Conservation (phyloP, 2,113 vertebrate species). For the Thunnus thynnus region DNA sequence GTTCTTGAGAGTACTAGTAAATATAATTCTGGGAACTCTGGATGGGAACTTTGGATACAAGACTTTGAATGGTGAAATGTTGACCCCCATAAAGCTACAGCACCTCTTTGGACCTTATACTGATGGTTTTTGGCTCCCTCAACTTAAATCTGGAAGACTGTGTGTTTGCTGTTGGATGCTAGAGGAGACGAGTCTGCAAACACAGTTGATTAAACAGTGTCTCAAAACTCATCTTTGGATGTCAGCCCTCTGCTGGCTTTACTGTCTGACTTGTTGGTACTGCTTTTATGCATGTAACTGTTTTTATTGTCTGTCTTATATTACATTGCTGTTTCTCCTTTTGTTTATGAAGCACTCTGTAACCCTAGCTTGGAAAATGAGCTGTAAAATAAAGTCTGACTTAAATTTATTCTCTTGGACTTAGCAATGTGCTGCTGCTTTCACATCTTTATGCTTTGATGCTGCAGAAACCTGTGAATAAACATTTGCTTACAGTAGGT, state of each 20-base stretch:
- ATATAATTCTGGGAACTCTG: too few relatives aligned
- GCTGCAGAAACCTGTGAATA: constrained; percentile 46
- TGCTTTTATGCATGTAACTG: constrained; percentile 23
- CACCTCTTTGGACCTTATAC: not conserved
- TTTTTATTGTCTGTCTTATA: constrained; percentile 35
- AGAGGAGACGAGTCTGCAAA: not conserved
- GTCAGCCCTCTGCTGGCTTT: constrained; percentile 22
- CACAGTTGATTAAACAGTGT: constrained; percentile 23
- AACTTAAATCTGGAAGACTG: not conserved
- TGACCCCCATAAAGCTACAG: not conserved
- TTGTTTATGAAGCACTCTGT: constrained; percentile 44
- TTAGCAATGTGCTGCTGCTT: constrained; percentile 11
- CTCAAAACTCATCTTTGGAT: constrained; percentile 4
- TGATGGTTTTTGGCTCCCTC: not conserved
- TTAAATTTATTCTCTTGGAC: constrained; percentile 36
- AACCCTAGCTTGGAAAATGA: constrained; percentile 2
- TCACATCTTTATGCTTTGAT: constrained; percentile 46
- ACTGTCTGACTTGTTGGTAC: not conserved
- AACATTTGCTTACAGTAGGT: constrained; percentile 50
- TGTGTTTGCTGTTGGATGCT: constrained; percentile 18
- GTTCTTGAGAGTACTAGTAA: too few relatives aligned
- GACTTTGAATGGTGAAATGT: not conserved
- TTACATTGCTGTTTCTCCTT: constrained; percentile 11
- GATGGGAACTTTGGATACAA: too few relatives aligned
- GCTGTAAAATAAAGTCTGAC: constrained; percentile 16